phyloP scores from a whole-genome alignment of 2,888 invertebrate genomes.

The Pycnomerus fuliginosus region DNA sequence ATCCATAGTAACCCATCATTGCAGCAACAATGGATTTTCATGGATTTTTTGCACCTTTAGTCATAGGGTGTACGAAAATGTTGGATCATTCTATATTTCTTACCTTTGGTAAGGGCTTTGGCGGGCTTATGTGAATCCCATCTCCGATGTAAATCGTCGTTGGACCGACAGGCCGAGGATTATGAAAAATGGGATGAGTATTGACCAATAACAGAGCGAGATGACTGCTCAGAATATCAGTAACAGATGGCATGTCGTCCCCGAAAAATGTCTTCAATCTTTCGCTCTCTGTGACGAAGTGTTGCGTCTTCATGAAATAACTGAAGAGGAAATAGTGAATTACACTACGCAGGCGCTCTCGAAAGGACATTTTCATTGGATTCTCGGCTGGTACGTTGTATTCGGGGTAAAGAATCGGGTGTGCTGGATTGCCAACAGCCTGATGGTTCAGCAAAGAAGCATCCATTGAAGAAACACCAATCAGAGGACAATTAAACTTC shows the following conservation, averaged over 20 bases:
- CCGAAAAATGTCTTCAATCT: conserved; percentile 25
- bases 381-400: neutral
- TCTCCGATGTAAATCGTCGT: conserved; percentile 47
- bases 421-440: conserved; percentile 28
- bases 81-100: conserved; percentile 9
- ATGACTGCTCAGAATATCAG: conserved; percentile 33
- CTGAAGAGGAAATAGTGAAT: conserved; percentile 2
- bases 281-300: conserved; percentile 15
- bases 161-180: conserved; percentile 48
- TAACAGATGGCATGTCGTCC: conserved; percentile 19
- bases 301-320: conserved; percentile 7
- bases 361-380: neutral
- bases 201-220: conserved; percentile 51
- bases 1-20: too few species aligned
- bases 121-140: conserved; percentile 46
- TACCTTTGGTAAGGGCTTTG: conserved; percentile 50
- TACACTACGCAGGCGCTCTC: conserved; percentile 3
- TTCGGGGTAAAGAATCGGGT: conserved; percentile 31
- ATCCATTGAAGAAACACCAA: conserved; percentile 17
- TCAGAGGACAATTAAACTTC: conserved; percentile 12
- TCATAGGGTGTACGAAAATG: too few species aligned
- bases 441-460: conserved; percentile 10
- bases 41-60: too few species aligned
- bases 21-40: too few species aligned
- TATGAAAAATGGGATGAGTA: conserved; percentile 45